phyloP scores from a whole-genome alignment of 1,140 invertebrate species.

The Drosophila erecta region DNA sequence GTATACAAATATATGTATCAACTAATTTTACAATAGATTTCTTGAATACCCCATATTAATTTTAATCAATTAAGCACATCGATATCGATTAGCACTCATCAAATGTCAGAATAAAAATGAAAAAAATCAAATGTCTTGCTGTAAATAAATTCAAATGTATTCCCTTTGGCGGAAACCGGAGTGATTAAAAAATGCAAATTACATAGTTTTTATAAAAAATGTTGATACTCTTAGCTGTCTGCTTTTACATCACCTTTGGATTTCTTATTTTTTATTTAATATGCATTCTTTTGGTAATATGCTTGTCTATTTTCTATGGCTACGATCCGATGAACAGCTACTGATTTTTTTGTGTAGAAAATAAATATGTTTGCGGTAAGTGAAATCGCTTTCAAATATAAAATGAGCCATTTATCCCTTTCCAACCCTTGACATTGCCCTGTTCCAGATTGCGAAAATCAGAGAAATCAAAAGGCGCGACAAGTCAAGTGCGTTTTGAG shows the following conservation, averaged over 20 bases:
- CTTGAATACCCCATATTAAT: neutral
- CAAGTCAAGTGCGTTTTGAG: neutral
- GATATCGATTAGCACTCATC: neutral
- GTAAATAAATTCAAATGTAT: neutral
- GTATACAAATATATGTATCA: too few relatives aligned
- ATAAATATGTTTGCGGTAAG: constrained; percentile 1
- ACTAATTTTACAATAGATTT: too few relatives aligned
- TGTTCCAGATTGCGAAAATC: neutral
- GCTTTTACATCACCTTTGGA: constrained; percentile 20
- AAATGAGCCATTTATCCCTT: neutral
- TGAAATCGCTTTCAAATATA: neutral
- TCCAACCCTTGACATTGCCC: neutral
- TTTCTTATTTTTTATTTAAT: constrained; percentile 32
- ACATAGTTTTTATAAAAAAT: neutral
- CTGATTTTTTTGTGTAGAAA: neutral
- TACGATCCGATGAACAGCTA: neutral
- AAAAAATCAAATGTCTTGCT: neutral
- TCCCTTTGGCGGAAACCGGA: too few relatives aligned
- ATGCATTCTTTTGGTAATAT: constrained; percentile 17
- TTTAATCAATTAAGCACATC: neutral
- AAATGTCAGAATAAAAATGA: neutral
- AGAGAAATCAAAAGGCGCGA: neutral
- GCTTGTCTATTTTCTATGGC: constrained; percentile 3
- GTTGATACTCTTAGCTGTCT: constrained; percentile 13
- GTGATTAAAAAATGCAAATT: neutral